These are phyloP conservation scores for Phrynosoma platyrhinos DNA, from an alignment of 2,113 vertebrate species.

Conservation along the genomic window DNA sequence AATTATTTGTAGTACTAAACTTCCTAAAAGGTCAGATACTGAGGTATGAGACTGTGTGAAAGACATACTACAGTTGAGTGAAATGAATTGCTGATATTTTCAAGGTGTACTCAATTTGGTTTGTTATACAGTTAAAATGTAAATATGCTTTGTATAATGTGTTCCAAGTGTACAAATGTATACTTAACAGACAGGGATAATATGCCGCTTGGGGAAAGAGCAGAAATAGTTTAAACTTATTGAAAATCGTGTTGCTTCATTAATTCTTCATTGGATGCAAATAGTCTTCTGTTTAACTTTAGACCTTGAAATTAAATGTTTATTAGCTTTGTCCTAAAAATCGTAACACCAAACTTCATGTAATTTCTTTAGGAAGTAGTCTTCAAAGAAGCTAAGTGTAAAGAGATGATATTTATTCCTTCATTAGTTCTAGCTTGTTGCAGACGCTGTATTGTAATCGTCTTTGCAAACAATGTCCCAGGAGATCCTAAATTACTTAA, in stretches of 20 bases:
- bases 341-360: slow-evolving; percentile 1
- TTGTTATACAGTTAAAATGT: not conserved
- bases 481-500: not conserved
- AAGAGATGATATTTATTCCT: not conserved
- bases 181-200: not conserved
- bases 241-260: not conserved
- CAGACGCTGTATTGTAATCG: not conserved
- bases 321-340: not conserved
- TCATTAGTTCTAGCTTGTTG: slow-evolving; percentile 8
- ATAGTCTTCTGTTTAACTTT: slow-evolving; percentile 1
- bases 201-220: not conserved
- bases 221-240: not conserved
- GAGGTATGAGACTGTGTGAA: not conserved
- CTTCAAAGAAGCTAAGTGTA: not conserved
- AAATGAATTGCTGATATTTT: not conserved
- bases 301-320: not conserved
- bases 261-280: not conserved
- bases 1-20: not conserved
- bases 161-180: not conserved
- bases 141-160: not conserved
- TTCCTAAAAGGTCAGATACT: not conserved
- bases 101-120: not conserved
- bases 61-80: not conserved
- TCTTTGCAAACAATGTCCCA: not conserved
- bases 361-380: slow-evolving; percentile 2